These are phyloP conservation scores for Mustela nigripes DNA, from an alignment of 2,113 vertebrate genomes.

Conservation along the genomic window DNA sequence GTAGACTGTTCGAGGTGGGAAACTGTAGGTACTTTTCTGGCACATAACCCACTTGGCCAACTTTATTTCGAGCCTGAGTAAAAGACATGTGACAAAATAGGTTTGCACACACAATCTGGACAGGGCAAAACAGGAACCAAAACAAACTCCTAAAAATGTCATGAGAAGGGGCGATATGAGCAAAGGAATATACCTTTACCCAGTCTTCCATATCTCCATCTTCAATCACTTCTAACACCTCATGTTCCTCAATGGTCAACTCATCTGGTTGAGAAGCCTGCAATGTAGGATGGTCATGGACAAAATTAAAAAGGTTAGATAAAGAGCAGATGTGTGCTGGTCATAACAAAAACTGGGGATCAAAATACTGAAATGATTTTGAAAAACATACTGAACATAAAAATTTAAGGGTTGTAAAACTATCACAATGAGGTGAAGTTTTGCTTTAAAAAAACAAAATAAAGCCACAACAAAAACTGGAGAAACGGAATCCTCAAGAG, in stretches of 20 bases:
- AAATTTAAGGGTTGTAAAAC: slow-evolving; percentile 74
- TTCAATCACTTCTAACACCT: slow-evolving; percentile 98
- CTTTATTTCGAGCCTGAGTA: slow-evolving; percentile 95
- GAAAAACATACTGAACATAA: slow-evolving; percentile 68
- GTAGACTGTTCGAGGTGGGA: slow-evolving; percentile 96
- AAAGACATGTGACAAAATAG: slow-evolving; percentile 24
- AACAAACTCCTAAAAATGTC: background rate
- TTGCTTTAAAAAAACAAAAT: slow-evolving; percentile 75
- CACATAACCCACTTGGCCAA: slow-evolving; percentile 95
- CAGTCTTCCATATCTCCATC: slow-evolving; percentile 99
- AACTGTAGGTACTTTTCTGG: slow-evolving; percentile 99
- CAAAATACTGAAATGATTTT: slow-evolving; percentile 76
- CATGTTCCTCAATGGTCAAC: slow-evolving; percentile 98
- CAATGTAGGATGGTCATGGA: slow-evolving; percentile 65
- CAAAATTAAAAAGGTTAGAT: slow-evolving; percentile 76
- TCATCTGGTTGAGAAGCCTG: slow-evolving; percentile 99
- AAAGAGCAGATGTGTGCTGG: slow-evolving; percentile 78
- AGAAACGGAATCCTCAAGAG: slow-evolving; percentile 62
- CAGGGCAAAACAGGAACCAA: background rate
- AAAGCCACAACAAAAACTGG: slow-evolving; percentile 67
- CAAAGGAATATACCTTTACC: slow-evolving; percentile 94
- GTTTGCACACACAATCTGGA: slow-evolving; percentile 42
- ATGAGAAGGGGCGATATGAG: slow-evolving; percentile 64
- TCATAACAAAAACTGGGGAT: slow-evolving; percentile 70
- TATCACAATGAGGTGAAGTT: slow-evolving; percentile 76